Percentiles rank a stretch among this genome's conserved stretches.
These are phyloP conservation scores for Nanorana parkeri DNA, from an alignment of 2,113 vertebrate species.

Conservation along the genomic window DNA sequence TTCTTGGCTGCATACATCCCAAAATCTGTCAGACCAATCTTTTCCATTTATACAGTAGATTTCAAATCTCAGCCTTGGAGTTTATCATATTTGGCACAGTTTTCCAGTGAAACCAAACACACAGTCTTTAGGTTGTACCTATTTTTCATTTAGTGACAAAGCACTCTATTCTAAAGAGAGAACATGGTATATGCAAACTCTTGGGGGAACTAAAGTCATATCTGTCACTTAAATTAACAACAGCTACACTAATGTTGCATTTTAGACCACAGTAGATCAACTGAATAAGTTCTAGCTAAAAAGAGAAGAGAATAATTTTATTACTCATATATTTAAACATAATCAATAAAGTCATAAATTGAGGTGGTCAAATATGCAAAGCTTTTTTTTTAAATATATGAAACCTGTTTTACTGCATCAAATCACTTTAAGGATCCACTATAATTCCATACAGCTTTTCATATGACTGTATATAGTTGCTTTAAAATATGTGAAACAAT, in stretches of 20 bases:
- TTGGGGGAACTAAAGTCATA: not conserved
- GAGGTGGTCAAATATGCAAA: not conserved
- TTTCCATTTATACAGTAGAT: not conserved
- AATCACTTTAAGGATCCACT: too few relatives aligned
- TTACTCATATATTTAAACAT: not conserved
- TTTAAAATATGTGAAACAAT: too few relatives aligned
- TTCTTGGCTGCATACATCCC: slow-evolving; percentile 1
- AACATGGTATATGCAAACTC: not conserved
- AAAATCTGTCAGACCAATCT: slow-evolving; percentile 22
- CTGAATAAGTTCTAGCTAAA: not conserved
- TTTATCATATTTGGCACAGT: slow-evolving; percentile 24
- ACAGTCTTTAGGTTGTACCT: not conserved
- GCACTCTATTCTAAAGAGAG: not conserved
- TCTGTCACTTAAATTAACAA: slow-evolving; percentile 3
- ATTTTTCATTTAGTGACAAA: slow-evolving; percentile 17
- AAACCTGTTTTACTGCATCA: too few relatives aligned
- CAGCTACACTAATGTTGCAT: not conserved
- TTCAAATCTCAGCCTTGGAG: not conserved
- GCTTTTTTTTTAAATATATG: not conserved
- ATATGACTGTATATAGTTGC: too few relatives aligned
- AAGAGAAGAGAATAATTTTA: not conserved
- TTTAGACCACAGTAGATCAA: not conserved
- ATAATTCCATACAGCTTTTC: too few relatives aligned
- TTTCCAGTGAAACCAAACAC: not conserved
- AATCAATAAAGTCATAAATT: not conserved